Evolutionary conservation across 2,113 vertebrate genomes (phyloP).

Genomic region (Caretta caretta): DNA sequence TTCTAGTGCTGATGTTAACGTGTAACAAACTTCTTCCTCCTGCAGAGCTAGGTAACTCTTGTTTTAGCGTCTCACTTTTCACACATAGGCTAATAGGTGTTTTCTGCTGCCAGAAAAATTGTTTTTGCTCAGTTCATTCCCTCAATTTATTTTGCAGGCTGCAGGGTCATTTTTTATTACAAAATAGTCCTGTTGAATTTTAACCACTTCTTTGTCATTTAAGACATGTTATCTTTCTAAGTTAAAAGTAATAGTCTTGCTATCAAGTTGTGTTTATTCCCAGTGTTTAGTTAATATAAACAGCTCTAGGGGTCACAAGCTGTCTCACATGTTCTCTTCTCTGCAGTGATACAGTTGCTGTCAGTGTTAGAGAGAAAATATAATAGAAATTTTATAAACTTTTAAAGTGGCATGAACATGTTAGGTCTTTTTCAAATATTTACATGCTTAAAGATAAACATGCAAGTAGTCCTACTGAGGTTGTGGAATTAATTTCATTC

Average conservation of each 20-base stretch:
- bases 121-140: neutral
- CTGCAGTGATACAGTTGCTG: neutral
- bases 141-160: neutral
- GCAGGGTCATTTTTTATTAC: neutral
- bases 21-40: neutral
- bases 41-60: neutral
- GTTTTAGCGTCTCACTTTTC: neutral
- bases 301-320: neutral
- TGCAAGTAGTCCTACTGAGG: neutral
- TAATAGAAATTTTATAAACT: neutral
- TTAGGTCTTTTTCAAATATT: neutral
- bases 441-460: neutral
- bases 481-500: neutral
- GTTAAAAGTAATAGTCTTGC: neutral
- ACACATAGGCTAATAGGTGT: neutral
- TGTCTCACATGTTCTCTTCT: neutral
- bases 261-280: neutral
- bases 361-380: neutral
- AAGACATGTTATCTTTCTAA: no score
- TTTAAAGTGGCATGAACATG: neutral
- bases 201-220: no score
- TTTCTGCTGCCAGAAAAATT: neutral
- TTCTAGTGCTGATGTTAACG: neutral
- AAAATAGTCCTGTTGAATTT: neutral
- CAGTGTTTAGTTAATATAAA: neutral